phyloP scores from a whole-genome alignment of 2,797 vertebrate genomes.

The Oryzias dopingdopingensis region DNA sequence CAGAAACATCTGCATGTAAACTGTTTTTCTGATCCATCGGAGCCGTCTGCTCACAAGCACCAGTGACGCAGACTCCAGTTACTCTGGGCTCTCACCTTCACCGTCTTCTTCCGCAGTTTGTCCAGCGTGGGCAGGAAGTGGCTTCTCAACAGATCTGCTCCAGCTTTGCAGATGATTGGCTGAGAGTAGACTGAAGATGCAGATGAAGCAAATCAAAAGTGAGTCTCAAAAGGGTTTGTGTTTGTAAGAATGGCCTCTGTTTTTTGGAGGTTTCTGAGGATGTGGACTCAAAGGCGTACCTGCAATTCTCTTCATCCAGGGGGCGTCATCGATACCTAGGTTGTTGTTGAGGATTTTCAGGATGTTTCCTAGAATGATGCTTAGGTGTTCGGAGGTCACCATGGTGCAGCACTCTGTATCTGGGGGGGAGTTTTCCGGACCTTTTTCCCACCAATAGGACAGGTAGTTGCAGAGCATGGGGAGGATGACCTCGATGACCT shows the following conservation, averaged over 20 bases:
- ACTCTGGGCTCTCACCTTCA: conserved; percentile 76
- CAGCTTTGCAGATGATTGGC: conserved; percentile 96
- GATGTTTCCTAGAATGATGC: conserved; percentile 93
- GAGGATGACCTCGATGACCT: conserved; percentile 91
- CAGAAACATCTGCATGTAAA: too few relatives aligned
- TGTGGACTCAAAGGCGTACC: conserved; percentile 56
- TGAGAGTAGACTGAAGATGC: conserved; percentile 88
- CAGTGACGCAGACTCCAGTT: neutral
- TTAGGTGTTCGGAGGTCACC: conserved; percentile 94
- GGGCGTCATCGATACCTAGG: conserved; percentile 94
- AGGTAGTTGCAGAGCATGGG: conserved; percentile 98
- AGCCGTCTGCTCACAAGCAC: neutral
- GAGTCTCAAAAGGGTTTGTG: too few relatives aligned
- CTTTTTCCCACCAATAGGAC: conserved; percentile 97
- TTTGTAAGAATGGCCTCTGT: too few relatives aligned
- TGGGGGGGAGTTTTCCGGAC: conserved; percentile 83
- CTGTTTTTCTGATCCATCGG: too few relatives aligned
- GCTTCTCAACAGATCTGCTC: conserved; percentile 87
- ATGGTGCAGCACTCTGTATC: conserved; percentile 86
- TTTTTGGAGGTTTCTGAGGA: too few relatives aligned
- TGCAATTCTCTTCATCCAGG: conserved; percentile 99
- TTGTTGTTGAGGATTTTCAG: conserved; percentile 98
- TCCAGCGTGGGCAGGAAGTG: conserved; percentile 96
- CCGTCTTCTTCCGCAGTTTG: conserved; percentile 94
- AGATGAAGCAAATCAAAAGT: conserved; percentile 4